phyloP scores from a whole-genome alignment of 2,113 vertebrate species.

The Oryzias curvinotus region DNA sequence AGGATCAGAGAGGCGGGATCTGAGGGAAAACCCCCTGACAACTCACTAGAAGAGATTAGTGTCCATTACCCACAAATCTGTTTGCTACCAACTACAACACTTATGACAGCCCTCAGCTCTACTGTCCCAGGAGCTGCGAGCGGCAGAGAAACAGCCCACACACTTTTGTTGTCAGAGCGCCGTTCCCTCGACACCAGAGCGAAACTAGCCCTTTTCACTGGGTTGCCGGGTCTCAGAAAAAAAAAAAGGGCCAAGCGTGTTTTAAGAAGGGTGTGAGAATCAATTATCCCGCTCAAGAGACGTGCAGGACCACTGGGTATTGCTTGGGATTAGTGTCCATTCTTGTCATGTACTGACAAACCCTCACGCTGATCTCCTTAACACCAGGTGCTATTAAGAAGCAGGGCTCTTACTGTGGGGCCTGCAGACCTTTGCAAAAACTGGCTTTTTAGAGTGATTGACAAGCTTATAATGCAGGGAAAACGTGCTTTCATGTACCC shows the following conservation, averaged over 20 bases:
- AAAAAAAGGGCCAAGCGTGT: slow-evolving; percentile 34
- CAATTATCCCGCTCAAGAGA: slow-evolving; percentile 71
- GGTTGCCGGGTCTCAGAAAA: slow-evolving; percentile 39
- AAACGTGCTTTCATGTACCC: slow-evolving; percentile 55
- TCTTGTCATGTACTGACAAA: slow-evolving; percentile 76
- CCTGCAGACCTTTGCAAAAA: slow-evolving; percentile 50
- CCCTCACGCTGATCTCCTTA: slow-evolving; percentile 71
- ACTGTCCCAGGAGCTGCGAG: slow-evolving; percentile 34
- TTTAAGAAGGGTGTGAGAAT: slow-evolving; percentile 76
- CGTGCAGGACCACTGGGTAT: slow-evolving; percentile 64
- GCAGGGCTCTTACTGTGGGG: slow-evolving; percentile 51
- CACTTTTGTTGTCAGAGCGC: slow-evolving; percentile 45
- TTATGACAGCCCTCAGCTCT: slow-evolving; percentile 49
- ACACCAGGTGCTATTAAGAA: slow-evolving; percentile 75
- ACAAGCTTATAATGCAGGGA: slow-evolving; percentile 57
- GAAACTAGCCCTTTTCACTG: slow-evolving; percentile 57
- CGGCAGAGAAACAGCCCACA: slow-evolving; percentile 19
- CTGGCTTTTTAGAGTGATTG: slow-evolving; percentile 65
- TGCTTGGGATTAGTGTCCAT: slow-evolving; percentile 72
- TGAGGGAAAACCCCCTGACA: slow-evolving; percentile 42
- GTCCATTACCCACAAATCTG: slow-evolving; percentile 68
- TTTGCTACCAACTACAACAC: slow-evolving; percentile 63
- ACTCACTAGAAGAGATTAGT: slow-evolving; percentile 55
- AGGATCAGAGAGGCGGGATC: slow-evolving; percentile 9
- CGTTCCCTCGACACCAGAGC: slow-evolving; percentile 49